Evolutionary conservation across 1,140 invertebrate species (phyloP), one percentile per base, ranked within the genome.

Genomic region (Pseudomyrmex concolor): DNA sequence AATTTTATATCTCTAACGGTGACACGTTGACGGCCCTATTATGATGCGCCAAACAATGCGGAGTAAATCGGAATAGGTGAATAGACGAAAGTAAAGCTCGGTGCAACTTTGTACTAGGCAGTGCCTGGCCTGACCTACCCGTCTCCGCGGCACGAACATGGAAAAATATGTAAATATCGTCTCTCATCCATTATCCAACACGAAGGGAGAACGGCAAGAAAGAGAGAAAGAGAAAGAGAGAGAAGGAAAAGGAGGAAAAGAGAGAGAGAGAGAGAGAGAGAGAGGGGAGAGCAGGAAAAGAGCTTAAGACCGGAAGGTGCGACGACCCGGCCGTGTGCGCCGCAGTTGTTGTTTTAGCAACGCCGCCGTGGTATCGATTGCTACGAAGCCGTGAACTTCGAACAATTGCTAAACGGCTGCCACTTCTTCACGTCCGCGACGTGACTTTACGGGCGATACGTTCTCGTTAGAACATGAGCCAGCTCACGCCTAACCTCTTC

Each of bases 91-190:
- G 67, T 45, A 12, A 67, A 62, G 12, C 59, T 34, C 67, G 85
- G 84, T 87, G 86, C 73, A 88, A 88, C 82, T 87, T 83, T 87
- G 92, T 92, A 89, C 91, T 91, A 91, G 92, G 86, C 87, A 57
- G 92, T 92, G 82, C 91, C 92, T 91, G 72, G 90, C 91, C 86
- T 87, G 80, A 89, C 86, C 86, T 88, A 90, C 88, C 89, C 86
- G 85, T 86, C 82, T 83, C 85, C 85, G 72, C 85, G 86, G 89
- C 83, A 89, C 88, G 88, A 87, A 89, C 90, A 91, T 90, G 89
- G 90, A 91, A 91, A 92, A 92, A 91, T 92, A 91, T 91, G 89
- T 90, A 91, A 92, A 92, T 91, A 90, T 91, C 90, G 85, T 82
- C 80, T 72, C 87, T 91, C 89, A 89, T 91, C 83, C 89, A 91